Evolutionary conservation across 2,797 vertebrate genomes (phyloP).

Genomic region (Meda fulgida): DNA sequence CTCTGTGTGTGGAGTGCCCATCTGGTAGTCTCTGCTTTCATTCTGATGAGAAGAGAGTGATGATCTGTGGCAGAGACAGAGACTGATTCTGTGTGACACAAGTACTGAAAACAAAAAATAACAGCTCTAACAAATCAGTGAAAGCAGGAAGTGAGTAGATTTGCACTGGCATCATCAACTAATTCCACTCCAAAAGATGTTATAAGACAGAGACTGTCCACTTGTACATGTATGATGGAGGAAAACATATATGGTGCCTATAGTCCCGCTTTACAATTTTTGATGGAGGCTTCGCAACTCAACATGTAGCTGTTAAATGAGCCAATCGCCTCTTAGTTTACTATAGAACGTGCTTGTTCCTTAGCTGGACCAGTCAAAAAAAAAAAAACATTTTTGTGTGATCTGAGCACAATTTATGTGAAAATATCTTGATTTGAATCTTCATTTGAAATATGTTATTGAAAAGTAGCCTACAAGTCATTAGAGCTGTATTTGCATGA

Average conservation of each 20-base stretch:
- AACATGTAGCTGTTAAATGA: not conserved
- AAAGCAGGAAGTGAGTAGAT: conserved; percentile 32
- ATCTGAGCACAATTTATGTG: not conserved
- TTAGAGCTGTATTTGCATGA: not conserved
- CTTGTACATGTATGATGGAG: not conserved
- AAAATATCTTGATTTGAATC: not conserved
- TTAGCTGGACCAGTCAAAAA: not conserved
- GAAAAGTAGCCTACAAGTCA: not conserved
- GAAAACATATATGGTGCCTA: not conserved
- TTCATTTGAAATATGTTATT: not conserved
- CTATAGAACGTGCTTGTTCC: not conserved
- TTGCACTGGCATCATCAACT: not conserved
- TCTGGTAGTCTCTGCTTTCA: conserved; percentile 48
- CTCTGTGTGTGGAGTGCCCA: conserved; percentile 50
- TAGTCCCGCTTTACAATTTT: not conserved
- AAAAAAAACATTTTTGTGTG: not conserved
- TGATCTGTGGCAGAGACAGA: conserved; percentile 42
- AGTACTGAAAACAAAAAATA: conserved; percentile 35
- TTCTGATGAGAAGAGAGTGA: conserved; percentile 46
- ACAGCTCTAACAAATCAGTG: conserved; percentile 12
- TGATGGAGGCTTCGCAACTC: not conserved
- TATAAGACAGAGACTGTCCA: not conserved
- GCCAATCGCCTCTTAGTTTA: not conserved
- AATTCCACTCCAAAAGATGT: not conserved
- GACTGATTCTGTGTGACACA: conserved; percentile 38